Conservation (phyloP, 2,888 invertebrate species). For the Pseudococcus viburni region DNA sequence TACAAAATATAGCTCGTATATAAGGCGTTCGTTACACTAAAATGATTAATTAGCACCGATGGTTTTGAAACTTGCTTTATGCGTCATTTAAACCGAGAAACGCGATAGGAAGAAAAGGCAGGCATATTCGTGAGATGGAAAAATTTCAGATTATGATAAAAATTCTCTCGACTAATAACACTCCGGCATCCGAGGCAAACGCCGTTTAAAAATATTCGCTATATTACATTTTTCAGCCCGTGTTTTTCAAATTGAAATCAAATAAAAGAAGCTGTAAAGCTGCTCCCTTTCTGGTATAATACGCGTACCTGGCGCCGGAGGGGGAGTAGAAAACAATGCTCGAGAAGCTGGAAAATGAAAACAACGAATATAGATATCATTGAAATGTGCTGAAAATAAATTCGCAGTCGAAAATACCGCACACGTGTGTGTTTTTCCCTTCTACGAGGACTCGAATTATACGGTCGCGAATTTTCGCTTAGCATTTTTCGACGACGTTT, state of each 20-base stretch:
- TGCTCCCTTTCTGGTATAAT: background rate
- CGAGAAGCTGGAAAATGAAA: background rate
- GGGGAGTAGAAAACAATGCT: conserved; percentile 2
- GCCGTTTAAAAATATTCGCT: conserved; percentile 22
- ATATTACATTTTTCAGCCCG: conserved; percentile 17
- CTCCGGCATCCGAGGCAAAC: background rate
- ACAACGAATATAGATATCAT: conserved; percentile 28
- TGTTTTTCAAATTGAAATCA: conserved; percentile 47
- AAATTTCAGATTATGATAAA: conserved; percentile 26
- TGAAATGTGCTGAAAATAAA: conserved; percentile 19
- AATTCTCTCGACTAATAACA: conserved; percentile 29
- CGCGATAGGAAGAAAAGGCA: background rate
- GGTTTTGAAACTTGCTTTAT: conserved; percentile 44
- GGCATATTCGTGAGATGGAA: background rate
- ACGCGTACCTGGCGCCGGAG: background rate
- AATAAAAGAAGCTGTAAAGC: conserved; percentile 31
- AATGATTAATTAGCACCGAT: conserved; percentile 47
- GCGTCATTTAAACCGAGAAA: conserved; percentile 36
- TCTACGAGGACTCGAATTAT: background rate
- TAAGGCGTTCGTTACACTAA: conserved; percentile 47
- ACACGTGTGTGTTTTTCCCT: conserved; percentile 29
- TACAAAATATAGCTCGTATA: conserved; percentile 1
- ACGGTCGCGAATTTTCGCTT: conserved; percentile 10
- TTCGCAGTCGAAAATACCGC: background rate
- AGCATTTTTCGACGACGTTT: conserved; percentile 15